These are phyloP conservation scores for Amphiura filiformis DNA, from an alignment of 35 echinoderm and acorn worm genomes.

Conservation along the genomic window DNA sequence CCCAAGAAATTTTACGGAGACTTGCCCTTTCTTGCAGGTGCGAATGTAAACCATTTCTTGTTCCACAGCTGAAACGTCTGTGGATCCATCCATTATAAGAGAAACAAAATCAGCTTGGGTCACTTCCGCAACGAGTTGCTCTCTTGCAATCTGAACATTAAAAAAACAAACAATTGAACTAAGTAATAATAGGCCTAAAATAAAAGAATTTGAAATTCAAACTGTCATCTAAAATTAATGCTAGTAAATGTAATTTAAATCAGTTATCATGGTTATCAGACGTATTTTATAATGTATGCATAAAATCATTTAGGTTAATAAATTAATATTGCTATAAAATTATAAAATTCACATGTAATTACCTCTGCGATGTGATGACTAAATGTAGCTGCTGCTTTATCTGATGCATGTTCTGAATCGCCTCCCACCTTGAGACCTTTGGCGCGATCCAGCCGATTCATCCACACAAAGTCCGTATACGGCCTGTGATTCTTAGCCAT, in stretches of 20 bases:
- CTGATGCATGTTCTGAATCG: slow-evolving; percentile 14
- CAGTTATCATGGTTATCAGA: too few species aligned
- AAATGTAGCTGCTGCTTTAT: slow-evolving; percentile 11
- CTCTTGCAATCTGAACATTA: too few species aligned
- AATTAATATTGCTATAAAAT: too few species aligned
- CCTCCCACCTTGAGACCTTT: slow-evolving; percentile 46
- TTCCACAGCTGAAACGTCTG: not conserved
- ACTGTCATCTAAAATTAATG: too few species aligned
- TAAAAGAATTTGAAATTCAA: too few species aligned
- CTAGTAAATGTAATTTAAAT: too few species aligned
- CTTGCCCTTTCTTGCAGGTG: not conserved
- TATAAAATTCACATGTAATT: too few species aligned
- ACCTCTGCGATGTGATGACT: not conserved
- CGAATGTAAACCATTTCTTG: not conserved
- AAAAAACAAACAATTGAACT: too few species aligned
- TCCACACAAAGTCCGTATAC: slow-evolving; percentile 37
- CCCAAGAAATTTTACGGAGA: not conserved
- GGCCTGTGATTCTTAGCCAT: slow-evolving; percentile 36
- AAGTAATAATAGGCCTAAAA: too few species aligned
- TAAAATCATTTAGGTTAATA: too few species aligned
- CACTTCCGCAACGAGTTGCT: not conserved
- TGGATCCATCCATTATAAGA: not conserved
- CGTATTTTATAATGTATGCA: too few species aligned
- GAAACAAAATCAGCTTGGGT: not conserved
- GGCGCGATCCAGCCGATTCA: slow-evolving; percentile 17